A percentile compares a stretch with the other conserved stretches of the same genome.
These are phyloP conservation scores for Myxocyprinus asiaticus DNA, from an alignment of 2,113 vertebrate genomes.

Conservation along the genomic window DNA sequence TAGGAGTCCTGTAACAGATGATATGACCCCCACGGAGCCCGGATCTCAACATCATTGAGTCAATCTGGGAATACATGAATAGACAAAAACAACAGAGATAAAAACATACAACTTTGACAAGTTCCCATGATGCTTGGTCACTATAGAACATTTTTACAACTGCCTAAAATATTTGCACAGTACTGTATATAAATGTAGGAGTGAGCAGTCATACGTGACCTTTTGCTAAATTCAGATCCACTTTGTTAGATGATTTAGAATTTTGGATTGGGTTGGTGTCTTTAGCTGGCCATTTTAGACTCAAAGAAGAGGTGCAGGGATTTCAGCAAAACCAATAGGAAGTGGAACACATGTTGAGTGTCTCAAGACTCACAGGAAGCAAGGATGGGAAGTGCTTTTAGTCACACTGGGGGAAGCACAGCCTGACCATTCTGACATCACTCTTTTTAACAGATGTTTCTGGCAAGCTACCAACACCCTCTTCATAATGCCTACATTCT, in stretches of 20 bases:
- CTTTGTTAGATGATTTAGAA: too few relatives aligned
- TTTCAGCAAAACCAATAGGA: constrained; percentile 61
- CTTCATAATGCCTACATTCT: constrained; percentile 24
- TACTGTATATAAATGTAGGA: too few relatives aligned
- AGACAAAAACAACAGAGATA: too few relatives aligned
- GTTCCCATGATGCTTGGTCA: too few relatives aligned
- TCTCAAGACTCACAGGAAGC: constrained; percentile 69
- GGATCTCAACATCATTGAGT: too few relatives aligned
- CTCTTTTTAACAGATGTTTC: constrained; percentile 43
- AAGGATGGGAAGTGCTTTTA: constrained; percentile 68
- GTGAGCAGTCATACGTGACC: background rate
- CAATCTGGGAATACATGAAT: too few relatives aligned
- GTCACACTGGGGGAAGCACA: constrained; percentile 53
- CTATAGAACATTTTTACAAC: too few relatives aligned
- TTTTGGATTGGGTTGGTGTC: background rate
- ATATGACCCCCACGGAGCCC: too few relatives aligned
- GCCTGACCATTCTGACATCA: constrained; percentile 46
- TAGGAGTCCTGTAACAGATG: too few relatives aligned
- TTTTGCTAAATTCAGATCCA: too few relatives aligned
- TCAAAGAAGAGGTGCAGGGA: background rate
- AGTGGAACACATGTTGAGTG: constrained; percentile 62
- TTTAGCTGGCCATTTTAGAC: constrained; percentile 11
- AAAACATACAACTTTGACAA: too few relatives aligned
- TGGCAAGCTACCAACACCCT: constrained; percentile 5
- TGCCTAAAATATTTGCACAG: too few relatives aligned